phyloP scores from a whole-genome alignment of 2,888 invertebrate species.

The Lycaena phlaeas region DNA sequence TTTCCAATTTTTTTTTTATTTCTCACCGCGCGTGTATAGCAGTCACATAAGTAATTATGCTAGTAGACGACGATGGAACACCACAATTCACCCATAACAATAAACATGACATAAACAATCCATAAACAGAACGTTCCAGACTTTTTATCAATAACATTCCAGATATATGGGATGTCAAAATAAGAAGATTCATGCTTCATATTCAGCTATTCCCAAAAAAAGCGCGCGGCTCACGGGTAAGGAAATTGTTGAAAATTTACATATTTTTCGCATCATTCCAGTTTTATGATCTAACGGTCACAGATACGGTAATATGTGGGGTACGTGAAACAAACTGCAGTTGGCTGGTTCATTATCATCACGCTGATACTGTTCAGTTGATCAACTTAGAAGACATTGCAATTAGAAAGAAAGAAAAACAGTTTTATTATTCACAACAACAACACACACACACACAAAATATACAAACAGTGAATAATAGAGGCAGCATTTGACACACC shows the following conservation, averaged over 20 bases:
- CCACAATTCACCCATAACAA: not conserved
- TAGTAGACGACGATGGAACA: no score
- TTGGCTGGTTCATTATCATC: not conserved
- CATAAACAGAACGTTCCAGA: not conserved
- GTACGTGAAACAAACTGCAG: constrained; percentile 34
- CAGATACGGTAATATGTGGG: constrained; percentile 44
- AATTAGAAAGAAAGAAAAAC: no score
- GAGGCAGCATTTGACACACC: no score
- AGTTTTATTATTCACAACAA: no score
- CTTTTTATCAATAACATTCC: constrained; percentile 8
- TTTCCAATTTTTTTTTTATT: no score
- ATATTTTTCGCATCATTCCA: constrained; percentile 40
- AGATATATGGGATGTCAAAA: constrained; percentile 13
- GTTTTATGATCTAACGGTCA: constrained; percentile 41
- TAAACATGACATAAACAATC: not conserved
- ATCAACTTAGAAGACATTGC: no score
- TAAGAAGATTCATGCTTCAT: constrained; percentile 2
- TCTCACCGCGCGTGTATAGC: no score
- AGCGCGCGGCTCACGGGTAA: constrained; percentile 5
- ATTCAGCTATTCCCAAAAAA: not conserved
- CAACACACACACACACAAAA: no score
- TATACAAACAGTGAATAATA: no score
- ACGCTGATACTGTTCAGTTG: not conserved
- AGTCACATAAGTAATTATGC: no score
- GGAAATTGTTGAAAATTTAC: constrained; percentile 32